Conservation (phyloP, 2,888 invertebrate genomes). For the Agrotis clavis region DNA sequence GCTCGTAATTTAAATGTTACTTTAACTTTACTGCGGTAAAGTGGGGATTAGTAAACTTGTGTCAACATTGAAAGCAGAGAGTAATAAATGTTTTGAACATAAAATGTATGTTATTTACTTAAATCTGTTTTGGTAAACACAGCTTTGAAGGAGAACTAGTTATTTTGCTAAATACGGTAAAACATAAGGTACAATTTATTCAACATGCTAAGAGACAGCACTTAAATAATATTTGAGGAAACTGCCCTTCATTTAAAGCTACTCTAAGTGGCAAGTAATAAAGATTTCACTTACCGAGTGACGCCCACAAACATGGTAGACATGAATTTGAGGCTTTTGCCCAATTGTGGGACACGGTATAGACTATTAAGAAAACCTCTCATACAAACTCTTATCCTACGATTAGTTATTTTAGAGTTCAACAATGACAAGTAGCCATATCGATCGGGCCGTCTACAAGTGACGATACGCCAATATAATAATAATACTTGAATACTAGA, state of each 20-base stretch:
- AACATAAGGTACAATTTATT: not conserved
- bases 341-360: not conserved
- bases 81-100: slow-evolving; percentile 88
- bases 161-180: too few relatives aligned
- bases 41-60: slow-evolving; percentile 77
- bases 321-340: not conserved
- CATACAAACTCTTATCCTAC: too few relatives aligned
- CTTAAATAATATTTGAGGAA: not conserved
- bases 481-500: not conserved
- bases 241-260: not conserved
- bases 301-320: too few relatives aligned
- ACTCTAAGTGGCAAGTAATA: not conserved
- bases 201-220: not conserved
- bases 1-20: slow-evolving; percentile 69
- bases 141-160: not conserved
- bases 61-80: slow-evolving; percentile 77
- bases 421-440: too few relatives aligned
- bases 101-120: slow-evolving; percentile 27
- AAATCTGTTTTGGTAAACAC: not conserved
- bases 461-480: not conserved
- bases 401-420: too few relatives aligned
- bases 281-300: too few relatives aligned
- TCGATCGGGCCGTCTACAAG: too few relatives aligned
- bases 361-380: too few relatives aligned
- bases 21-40: slow-evolving; percentile 76